These are phyloP conservation scores for Melanerpes formicivorus DNA, from an alignment of 2,113 vertebrate species.

Conservation along the genomic window DNA sequence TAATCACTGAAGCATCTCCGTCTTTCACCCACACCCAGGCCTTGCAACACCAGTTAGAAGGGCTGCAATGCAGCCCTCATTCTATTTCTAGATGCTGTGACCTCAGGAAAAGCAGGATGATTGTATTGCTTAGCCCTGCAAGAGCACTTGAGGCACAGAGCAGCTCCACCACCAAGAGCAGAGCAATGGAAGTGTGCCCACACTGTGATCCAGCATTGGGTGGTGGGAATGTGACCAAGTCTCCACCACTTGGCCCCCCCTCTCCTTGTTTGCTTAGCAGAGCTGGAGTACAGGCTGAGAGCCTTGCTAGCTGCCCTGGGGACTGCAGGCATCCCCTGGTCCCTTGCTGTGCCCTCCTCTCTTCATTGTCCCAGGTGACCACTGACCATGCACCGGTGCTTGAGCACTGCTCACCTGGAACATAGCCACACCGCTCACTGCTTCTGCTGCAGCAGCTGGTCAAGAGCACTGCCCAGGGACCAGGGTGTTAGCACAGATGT, in stretches of 20 bases:
- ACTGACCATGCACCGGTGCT: background rate
- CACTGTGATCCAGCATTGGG: rapidly evolving
- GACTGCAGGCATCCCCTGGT: background rate
- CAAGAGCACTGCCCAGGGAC: background rate
- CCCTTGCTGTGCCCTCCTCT: background rate
- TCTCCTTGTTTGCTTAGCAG: background rate
- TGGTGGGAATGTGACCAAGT: background rate
- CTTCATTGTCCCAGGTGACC: background rate
- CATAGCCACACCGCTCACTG: background rate
- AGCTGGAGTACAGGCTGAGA: background rate
- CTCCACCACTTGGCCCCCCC: background rate
- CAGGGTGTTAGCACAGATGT: background rate
- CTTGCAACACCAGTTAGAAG: background rate
- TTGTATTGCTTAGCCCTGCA: background rate
- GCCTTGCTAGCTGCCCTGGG: background rate
- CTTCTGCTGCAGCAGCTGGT: background rate
- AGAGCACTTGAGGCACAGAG: background rate
- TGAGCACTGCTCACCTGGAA: background rate
- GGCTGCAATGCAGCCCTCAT: background rate
- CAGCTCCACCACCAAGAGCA: rapidly evolving
- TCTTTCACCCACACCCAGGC: background rate
- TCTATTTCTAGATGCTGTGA: background rate
- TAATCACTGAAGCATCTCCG: background rate
- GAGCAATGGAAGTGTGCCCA: background rate
- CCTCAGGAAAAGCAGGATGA: background rate